A percentile compares a stretch with the other conserved stretches of the same genome.
Conservation (phyloP, 2,888 invertebrate species). For the Xestobium rufovillosum region DNA sequence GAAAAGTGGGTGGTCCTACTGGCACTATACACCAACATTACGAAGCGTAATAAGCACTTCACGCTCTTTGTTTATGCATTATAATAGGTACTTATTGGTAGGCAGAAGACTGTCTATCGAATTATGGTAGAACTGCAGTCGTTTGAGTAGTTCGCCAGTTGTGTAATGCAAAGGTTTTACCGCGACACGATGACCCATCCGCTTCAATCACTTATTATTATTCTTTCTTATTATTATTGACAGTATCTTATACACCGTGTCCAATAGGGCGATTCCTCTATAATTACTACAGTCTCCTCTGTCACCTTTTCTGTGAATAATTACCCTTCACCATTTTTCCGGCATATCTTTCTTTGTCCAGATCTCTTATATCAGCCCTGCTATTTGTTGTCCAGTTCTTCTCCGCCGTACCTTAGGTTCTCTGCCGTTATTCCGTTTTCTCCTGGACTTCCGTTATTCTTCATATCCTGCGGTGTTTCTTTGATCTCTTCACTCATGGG, state of each 20-base stretch:
- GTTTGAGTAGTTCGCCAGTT: too few relatives aligned
- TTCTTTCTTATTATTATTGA: background rate
- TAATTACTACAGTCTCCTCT: background rate
- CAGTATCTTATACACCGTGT: constrained; percentile 1
- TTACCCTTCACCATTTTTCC: constrained; percentile 3
- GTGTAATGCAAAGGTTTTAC: too few relatives aligned
- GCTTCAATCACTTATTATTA: too few relatives aligned
- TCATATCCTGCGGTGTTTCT: background rate
- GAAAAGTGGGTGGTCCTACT: too few relatives aligned
- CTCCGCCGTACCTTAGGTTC: background rate
- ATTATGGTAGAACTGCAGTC: too few relatives aligned
- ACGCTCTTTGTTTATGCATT: too few relatives aligned
- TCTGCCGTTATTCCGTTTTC: constrained; percentile 1
- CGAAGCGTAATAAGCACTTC: too few relatives aligned
- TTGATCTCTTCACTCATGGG: background rate
- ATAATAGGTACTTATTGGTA: too few relatives aligned
- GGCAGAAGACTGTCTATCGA: too few relatives aligned
- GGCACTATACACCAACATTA: too few relatives aligned
- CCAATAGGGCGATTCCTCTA: background rate
- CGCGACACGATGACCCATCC: too few relatives aligned
- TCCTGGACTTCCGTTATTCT: constrained; percentile 2
- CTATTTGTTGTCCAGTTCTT: background rate
- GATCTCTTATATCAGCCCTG: background rate
- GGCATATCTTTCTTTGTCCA: background rate
- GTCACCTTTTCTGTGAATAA: background rate